These are phyloP conservation scores for Drosophila macrospina DNA, from an alignment of 2,888 invertebrate genomes.

Conservation along the genomic window DNA sequence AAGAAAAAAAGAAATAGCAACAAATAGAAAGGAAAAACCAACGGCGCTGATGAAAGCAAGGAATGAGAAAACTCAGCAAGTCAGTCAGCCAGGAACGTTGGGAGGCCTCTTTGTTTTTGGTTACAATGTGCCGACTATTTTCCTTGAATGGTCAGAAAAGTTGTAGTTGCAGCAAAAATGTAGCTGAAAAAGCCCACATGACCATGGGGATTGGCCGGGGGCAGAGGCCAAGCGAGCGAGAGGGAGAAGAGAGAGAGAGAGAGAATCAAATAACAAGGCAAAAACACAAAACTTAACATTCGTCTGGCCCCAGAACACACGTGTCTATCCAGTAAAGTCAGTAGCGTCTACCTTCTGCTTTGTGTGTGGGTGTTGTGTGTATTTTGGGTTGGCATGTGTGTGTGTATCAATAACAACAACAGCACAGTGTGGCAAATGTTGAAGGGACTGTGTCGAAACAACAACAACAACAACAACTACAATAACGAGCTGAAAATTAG, in stretches of 20 bases:
- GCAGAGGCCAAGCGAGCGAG: constrained; percentile 17
- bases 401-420: constrained; percentile 60
- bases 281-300: constrained; percentile 48
- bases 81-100: constrained; percentile 62
- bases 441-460: constrained; percentile 36
- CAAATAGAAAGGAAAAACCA: constrained; percentile 13
- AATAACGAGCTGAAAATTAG: constrained; percentile 74
- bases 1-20: background rate
- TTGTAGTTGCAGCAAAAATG: constrained; percentile 55
- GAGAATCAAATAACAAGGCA: constrained; percentile 10
- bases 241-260: background rate
- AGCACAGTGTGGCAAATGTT: constrained; percentile 53
- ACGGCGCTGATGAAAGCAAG: constrained; percentile 48
- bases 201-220: constrained; percentile 18
- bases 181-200: constrained; percentile 58
- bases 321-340: constrained; percentile 32
- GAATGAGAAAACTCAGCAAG: constrained; percentile 67
- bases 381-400: constrained; percentile 8
- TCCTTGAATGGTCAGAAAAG: constrained; percentile 76
- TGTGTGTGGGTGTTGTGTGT: constrained; percentile 37
- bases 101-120: constrained; percentile 66
- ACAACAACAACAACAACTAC: constrained; percentile 51
- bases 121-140: constrained; percentile 70
- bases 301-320: constrained; percentile 40
- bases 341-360: constrained; percentile 27